These are phyloP conservation scores for Drosophila subsilvestris DNA, from an alignment of 2,888 invertebrate genomes.

Conservation along the genomic window DNA sequence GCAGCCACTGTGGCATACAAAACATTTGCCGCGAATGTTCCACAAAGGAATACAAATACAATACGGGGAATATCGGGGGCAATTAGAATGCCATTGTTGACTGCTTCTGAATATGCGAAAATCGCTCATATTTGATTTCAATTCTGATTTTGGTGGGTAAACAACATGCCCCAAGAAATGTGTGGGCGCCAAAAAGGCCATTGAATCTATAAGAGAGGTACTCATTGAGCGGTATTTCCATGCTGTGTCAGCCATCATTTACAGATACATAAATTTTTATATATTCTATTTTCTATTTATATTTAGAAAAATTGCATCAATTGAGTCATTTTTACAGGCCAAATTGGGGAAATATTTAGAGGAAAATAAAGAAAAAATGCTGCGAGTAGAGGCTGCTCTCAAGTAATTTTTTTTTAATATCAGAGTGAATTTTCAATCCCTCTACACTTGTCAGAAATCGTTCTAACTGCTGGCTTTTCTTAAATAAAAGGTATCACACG, in stretches of 20 bases:
- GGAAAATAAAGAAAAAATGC: not conserved
- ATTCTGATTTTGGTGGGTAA: not conserved
- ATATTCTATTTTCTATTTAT: not conserved
- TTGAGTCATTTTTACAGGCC: not conserved
- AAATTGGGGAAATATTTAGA: not conserved
- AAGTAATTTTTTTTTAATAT: too few species aligned
- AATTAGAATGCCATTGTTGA: conserved; percentile 37
- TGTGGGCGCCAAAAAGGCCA: too few species aligned
- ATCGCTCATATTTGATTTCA: conserved; percentile 17
- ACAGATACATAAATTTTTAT: too few species aligned
- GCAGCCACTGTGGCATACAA: conserved; percentile 64
- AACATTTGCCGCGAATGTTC: conserved; percentile 37
- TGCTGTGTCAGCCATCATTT: too few species aligned
- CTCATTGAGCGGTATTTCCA: not conserved
- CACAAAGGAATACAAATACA: conserved; percentile 57
- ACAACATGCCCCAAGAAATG: not conserved
- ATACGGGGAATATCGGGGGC: conserved; percentile 18
- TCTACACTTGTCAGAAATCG: too few species aligned
- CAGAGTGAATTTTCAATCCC: too few species aligned
- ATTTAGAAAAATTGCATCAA: too few species aligned
- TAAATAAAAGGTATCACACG: too few species aligned
- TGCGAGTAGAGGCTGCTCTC: too few species aligned
- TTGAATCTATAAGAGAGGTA: not conserved
- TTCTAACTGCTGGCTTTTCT: too few species aligned
- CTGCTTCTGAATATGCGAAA: conserved; percentile 2